These are phyloP conservation scores for Acropternis orthonyx DNA, from an alignment of 2,797 vertebrate genomes.

Conservation along the genomic window DNA sequence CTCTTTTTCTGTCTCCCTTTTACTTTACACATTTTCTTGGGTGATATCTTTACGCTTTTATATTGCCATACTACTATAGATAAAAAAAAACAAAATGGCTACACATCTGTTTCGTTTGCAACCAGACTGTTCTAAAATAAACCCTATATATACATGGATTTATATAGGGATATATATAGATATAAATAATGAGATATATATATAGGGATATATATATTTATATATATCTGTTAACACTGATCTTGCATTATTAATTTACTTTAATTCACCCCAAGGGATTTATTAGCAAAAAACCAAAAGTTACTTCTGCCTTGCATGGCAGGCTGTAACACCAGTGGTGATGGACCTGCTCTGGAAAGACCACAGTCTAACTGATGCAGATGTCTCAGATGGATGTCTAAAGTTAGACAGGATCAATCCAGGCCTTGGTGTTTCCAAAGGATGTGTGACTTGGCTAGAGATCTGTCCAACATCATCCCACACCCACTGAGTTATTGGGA, in stretches of 20 bases:
- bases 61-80: not conserved
- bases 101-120: not conserved
- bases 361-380: not conserved
- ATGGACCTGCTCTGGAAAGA: not conserved
- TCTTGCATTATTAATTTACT: not conserved
- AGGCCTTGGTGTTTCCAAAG: not conserved
- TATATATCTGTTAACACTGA: not conserved
- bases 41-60: not conserved
- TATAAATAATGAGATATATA: no score
- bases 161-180: no score
- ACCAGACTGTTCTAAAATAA: not conserved
- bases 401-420: not conserved
- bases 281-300: not conserved
- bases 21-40: not conserved
- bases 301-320: not conserved
- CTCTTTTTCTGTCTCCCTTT: no score
- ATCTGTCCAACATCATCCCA: rapidly evolving
- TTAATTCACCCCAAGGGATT: not conserved
- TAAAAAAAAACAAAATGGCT: not conserved
- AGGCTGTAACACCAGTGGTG: not conserved
- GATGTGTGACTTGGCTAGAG: not conserved
- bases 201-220: no score
- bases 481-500: not conserved
- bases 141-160: not conserved
- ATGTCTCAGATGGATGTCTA: not conserved